phyloP scores from a whole-genome alignment of 2,797 vertebrate genomes.

The Smutsia temminckii region DNA sequence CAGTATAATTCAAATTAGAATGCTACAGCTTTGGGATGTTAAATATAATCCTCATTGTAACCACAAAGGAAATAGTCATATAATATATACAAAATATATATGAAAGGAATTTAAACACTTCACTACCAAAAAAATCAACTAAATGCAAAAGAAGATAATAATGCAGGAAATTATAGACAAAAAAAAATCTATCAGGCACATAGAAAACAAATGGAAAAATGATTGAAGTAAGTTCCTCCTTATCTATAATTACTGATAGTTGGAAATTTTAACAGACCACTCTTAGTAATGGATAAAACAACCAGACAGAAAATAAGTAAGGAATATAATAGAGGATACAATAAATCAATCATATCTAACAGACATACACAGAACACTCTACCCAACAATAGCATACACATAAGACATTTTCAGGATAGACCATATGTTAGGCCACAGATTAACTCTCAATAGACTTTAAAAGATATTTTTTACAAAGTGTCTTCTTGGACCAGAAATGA shows the following conservation, averaged over 20 bases:
- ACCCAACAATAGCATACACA: too few relatives aligned
- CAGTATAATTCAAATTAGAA: too few relatives aligned
- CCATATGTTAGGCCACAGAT: too few relatives aligned
- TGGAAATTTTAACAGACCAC: not conserved
- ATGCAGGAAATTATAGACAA: not conserved
- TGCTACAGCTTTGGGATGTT: too few relatives aligned
- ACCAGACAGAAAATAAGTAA: not conserved
- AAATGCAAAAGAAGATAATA: not conserved
- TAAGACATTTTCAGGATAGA: too few relatives aligned
- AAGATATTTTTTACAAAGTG: too few relatives aligned
- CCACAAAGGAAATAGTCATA: not conserved
- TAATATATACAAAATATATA: not conserved
- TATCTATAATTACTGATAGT: not conserved
- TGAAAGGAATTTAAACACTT: not conserved
- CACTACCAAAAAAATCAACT: not conserved
- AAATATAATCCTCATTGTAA: not conserved
- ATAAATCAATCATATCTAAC: not conserved
- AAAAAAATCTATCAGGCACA: not conserved
- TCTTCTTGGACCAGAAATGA: too few relatives aligned
- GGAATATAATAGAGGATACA: not conserved
- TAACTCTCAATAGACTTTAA: too few relatives aligned
- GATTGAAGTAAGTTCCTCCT: not conserved
- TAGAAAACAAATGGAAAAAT: not conserved
- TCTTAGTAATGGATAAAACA: not conserved
- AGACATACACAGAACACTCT: too few relatives aligned